A percentile compares a stretch with the other conserved stretches of the same genome.
phyloP scores from a whole-genome alignment of 1,140 invertebrate genomes.

The Lethrus apterus region DNA sequence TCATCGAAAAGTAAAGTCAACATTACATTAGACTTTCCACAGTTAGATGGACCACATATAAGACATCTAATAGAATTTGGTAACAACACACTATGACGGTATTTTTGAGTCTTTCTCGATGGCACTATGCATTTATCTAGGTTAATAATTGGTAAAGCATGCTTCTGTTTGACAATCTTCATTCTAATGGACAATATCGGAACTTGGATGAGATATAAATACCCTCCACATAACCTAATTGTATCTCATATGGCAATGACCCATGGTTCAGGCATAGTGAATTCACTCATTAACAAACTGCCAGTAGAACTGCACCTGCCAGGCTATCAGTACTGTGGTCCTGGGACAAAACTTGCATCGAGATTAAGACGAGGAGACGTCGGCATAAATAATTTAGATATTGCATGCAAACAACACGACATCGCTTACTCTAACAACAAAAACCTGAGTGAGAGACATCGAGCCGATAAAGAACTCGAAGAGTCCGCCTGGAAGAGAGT shows the following conservation, averaged over 20 bases:
- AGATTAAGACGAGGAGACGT: constrained; percentile 21
- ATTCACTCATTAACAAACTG: constrained; percentile 37
- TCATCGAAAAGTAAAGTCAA: constrained; percentile 15
- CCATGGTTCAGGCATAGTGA: constrained; percentile 3
- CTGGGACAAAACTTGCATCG: constrained; percentile 25
- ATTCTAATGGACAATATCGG: neutral
- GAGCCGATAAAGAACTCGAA: constrained; percentile 38
- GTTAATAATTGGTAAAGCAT: neutral
- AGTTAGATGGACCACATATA: constrained; percentile 20
- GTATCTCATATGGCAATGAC: neutral
- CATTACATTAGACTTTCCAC: constrained; percentile 24
- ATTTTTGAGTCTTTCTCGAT: neutral
- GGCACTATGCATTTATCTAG: no score
- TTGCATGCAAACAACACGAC: constrained; percentile 28
- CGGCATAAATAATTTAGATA: constrained; percentile 28
- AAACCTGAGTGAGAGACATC: constrained; percentile 34
- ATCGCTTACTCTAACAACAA: constrained; percentile 31
- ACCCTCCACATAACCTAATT: neutral
- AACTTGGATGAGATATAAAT: neutral
- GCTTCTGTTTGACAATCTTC: constrained; percentile 1
- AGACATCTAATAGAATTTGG: constrained; percentile 1
- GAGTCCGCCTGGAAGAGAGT: constrained; percentile 37
- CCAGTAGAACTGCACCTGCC: constrained; percentile 43
- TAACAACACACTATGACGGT: neutral
- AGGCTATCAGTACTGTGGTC: constrained; percentile 39